Conservation (phyloP, 2,113 vertebrate species). For the Notarius lentiginosus region DNA sequence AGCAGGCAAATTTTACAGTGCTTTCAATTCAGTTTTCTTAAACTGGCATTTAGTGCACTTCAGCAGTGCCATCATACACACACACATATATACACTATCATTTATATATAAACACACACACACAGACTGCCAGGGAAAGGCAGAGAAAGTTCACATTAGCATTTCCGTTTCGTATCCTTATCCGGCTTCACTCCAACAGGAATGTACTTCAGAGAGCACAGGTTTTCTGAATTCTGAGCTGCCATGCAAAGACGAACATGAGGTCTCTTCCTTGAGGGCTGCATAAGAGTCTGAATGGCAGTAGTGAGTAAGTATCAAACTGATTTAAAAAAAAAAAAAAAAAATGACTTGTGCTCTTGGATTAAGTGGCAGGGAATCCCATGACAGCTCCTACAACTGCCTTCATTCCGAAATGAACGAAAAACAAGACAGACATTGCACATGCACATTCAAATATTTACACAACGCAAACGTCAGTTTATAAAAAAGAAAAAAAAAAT, state of each 20-base stretch:
- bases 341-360: constrained; percentile 72
- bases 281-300: constrained; percentile 63
- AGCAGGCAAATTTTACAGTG: constrained; percentile 49
- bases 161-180: constrained; percentile 29
- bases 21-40: constrained; percentile 55
- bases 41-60: constrained; percentile 65
- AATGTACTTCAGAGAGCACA: constrained; percentile 15
- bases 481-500: constrained; percentile 57
- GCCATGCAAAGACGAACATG: constrained; percentile 49
- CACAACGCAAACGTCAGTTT: constrained; percentile 66
- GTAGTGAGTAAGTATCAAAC: constrained; percentile 63
- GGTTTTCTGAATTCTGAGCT: constrained; percentile 45
- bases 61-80: constrained; percentile 5
- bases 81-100: background rate
- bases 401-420: constrained; percentile 48
- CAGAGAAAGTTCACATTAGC: background rate
- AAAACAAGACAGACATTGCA: constrained; percentile 32
- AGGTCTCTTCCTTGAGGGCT: constrained; percentile 45
- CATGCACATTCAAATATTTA: constrained; percentile 70
- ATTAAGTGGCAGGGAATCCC: constrained; percentile 57
- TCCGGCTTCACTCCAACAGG: constrained; percentile 39
- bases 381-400: constrained; percentile 26
- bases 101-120: too few species aligned
- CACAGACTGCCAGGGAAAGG: background rate
- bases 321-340: constrained; percentile 59